Percentiles rank a stretch among this genome's conserved stretches.
Evolutionary conservation across 2,888 invertebrate genomes (phyloP).

Genomic region (Leptopilina myrica): DNA sequence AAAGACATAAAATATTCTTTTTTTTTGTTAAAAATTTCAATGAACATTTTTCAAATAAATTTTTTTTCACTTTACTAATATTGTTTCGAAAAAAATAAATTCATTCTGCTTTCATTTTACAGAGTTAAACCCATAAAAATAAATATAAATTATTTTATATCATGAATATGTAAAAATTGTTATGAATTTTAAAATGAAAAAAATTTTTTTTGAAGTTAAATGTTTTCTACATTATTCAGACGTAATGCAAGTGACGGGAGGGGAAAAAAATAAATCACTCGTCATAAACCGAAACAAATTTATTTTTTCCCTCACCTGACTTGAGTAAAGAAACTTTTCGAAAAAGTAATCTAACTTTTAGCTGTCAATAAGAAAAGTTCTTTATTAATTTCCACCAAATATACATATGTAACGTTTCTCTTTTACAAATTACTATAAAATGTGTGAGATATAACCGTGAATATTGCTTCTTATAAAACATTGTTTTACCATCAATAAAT

Average conservation of each 20-base stretch:
- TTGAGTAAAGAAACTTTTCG: no score
- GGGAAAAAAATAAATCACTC: not conserved
- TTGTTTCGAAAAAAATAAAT: no score
- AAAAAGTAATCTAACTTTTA: no score
- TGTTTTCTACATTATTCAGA: not conserved
- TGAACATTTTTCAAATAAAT: not conserved
- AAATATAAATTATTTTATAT: not conserved
- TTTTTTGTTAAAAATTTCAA: not conserved
- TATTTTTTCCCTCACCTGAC: no score
- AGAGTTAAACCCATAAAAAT: not conserved
- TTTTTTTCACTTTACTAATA: not conserved
- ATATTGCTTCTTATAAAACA: not conserved
- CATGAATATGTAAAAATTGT: constrained; percentile 5
- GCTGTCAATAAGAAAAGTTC: no score
- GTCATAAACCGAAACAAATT: not conserved
- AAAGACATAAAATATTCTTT: not conserved
- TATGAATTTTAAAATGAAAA: not conserved
- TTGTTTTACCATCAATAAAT: constrained; percentile 31
- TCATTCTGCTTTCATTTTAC: no score
- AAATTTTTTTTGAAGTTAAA: not conserved
- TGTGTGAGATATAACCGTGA: not conserved
- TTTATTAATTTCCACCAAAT: no score
- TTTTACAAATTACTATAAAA: constrained; percentile 10
- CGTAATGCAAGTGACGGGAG: not conserved
- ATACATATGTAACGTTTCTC: not conserved